Evolutionary conservation across 2,888 invertebrate genomes (phyloP), one percentile per base, ranked within the genome.

Genomic region (Hypomecis atomaria): DNA sequence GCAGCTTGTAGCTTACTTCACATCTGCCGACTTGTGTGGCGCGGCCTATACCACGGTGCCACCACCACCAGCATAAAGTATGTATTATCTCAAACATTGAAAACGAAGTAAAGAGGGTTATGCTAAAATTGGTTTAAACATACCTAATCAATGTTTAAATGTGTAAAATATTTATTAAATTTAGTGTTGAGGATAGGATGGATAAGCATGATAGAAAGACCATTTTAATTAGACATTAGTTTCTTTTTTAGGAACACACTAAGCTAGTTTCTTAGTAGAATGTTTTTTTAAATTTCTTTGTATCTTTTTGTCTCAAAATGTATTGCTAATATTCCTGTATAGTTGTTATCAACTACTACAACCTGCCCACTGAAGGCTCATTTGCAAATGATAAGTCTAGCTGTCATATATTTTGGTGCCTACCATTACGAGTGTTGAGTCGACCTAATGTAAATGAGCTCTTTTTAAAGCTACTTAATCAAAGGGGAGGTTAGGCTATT

Each of bases 261-360:
- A 49, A 42, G 40, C n/a, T 42, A 34, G 42, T 50, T 50, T 33
- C 34, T n/a, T 44, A 7, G 9, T 43, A 43, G 7, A 34, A 13
- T 48, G 34, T 7, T 47, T 55, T 38, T 56, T 23, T 34, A 43
- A 55, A 44, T 34, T 55, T 36, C 8, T 36, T 23, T 8, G 13
- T 37, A 9, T 34, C 6, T 45, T 45, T 54, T 42, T 55, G 44
- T 36, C 11, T 10, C 7, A 33, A 10, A 13, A 9, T 37, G 54
- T 55, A 82, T 81, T 80, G 77, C 83, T 83, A 82, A 86, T 86
- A 84, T 87, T 84, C 76, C 81, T 87, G 85, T 89, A 47, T 47
- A 86, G 72, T 81, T 87, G 84, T 62, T 59, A 11, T 60, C 8
- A 40, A 40, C 8, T 52, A 82, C 54, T 88, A 86, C 88, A 86